Conservation (phyloP, 2,797 vertebrate genomes). For the Poeciliopsis gracilis region DNA sequence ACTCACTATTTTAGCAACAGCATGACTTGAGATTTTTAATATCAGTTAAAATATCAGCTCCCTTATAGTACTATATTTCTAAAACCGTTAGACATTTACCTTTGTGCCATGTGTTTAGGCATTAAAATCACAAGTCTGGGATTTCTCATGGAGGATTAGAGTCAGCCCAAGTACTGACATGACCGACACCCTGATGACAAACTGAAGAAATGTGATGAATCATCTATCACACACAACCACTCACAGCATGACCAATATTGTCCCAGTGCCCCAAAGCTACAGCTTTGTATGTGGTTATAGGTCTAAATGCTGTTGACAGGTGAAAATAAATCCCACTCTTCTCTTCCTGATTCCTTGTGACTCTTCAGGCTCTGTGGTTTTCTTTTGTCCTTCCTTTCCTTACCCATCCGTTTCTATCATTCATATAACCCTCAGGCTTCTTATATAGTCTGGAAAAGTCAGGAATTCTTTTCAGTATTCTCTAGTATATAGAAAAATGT, state of each 20-base stretch:
- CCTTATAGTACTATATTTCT: not conserved
- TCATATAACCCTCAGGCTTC: slow-evolving; percentile 2
- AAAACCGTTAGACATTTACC: slow-evolving; percentile 8
- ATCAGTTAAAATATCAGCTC: not conserved
- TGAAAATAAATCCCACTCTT: slow-evolving; percentile 72
- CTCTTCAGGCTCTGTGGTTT: slow-evolving; percentile 32
- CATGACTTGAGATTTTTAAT: slow-evolving; percentile 20
- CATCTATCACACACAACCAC: slow-evolving; percentile 59
- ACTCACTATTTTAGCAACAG: slow-evolving; percentile 26
- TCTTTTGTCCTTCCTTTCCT: slow-evolving; percentile 16
- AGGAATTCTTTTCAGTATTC: not conserved
- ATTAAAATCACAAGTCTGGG: slow-evolving; percentile 37
- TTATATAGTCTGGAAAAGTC: not conserved
- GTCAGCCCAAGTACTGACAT: slow-evolving; percentile 51
- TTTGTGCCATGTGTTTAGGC: slow-evolving; percentile 16
- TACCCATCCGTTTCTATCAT: slow-evolving; percentile 38
- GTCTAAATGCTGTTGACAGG: slow-evolving; percentile 69
- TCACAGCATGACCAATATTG: slow-evolving; percentile 58
- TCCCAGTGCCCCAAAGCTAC: slow-evolving; percentile 58
- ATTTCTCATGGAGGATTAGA: slow-evolving; percentile 67
- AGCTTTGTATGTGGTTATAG: slow-evolving; percentile 69
- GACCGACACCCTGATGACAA: slow-evolving; percentile 66
- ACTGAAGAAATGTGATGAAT: slow-evolving; percentile 59
- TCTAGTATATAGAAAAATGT: not conserved
- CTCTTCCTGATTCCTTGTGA: slow-evolving; percentile 44